Evolutionary conservation across 2,888 invertebrate genomes (phyloP).

Genomic region (Rotaria sp.): DNA sequence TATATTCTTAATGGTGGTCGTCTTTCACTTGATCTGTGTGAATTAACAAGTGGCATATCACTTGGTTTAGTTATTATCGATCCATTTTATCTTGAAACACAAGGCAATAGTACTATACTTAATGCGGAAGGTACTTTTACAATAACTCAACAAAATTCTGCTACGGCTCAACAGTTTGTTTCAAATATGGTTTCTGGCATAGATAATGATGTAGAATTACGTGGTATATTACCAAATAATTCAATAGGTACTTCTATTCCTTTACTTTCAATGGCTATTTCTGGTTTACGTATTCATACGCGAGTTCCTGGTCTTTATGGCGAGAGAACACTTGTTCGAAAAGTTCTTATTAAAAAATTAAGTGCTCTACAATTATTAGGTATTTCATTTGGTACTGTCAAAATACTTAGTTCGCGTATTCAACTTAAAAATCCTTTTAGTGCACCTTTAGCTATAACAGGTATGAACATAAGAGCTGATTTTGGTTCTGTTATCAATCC

Average conservation of each 20-base stretch:
- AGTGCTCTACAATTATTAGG: neutral
- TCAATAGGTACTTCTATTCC: neutral
- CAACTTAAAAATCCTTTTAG: neutral
- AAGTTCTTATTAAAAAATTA: neutral
- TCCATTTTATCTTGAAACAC: conserved; percentile 20
- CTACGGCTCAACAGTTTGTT: neutral
- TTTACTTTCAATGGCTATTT: neutral
- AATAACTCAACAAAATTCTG: neutral
- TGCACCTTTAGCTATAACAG: neutral
- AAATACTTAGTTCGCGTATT: neutral
- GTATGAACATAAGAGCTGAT: neutral
- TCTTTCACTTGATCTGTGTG: neutral
- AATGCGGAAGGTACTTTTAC: neutral
- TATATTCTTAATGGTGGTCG: neutral
- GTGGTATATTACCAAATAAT: neutral
- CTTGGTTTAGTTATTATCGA: conserved; percentile 11
- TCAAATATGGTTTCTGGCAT: neutral
- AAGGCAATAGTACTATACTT: neutral
- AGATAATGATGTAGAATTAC: neutral
- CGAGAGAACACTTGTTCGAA: neutral
- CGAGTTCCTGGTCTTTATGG: neutral
- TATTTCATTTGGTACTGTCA: neutral
- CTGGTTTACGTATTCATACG: neutral
- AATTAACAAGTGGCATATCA: neutral
- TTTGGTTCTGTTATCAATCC: neutral